Evolutionary conservation across 1,140 invertebrate genomes (phyloP).

Genomic region (Aphidius gifuensis): DNA sequence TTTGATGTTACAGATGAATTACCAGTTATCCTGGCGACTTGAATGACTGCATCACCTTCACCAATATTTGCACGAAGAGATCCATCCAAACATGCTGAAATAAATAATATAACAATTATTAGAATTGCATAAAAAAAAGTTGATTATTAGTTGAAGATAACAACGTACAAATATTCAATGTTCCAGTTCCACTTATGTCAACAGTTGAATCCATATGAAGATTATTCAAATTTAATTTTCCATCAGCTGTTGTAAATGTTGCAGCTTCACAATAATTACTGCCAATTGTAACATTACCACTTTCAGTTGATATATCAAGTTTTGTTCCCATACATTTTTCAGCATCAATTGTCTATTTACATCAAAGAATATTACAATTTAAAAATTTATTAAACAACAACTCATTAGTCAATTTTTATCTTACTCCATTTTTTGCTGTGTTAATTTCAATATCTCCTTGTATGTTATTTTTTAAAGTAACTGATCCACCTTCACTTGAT

Average conservation of each 20-base stretch:
- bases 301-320: constrained; percentile 27
- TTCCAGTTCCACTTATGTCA: constrained; percentile 26
- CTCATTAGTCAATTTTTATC: too few species aligned
- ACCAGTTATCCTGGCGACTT: constrained; percentile 24
- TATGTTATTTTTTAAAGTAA: constrained; percentile 19
- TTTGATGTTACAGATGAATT: constrained; percentile 22
- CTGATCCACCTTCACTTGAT: constrained; percentile 26
- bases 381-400: not conserved
- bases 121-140: not conserved
- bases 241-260: constrained; percentile 24
- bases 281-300: constrained; percentile 25
- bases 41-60: constrained; percentile 23
- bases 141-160: not conserved
- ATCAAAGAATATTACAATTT: constrained; percentile 9
- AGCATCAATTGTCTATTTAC: constrained; percentile 21
- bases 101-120: not conserved
- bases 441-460: constrained; percentile 29
- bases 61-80: constrained; percentile 25
- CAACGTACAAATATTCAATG: constrained; percentile 24
- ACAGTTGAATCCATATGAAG: constrained; percentile 28
- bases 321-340: constrained; percentile 29
- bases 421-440: constrained; percentile 27
- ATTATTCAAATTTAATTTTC: constrained; percentile 28
- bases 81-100: constrained; percentile 29
- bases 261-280: constrained; percentile 31